Base-by-base conservation (phyloP, 2,888 invertebrate genomes). In the Geotrupes spiniger region DNA sequence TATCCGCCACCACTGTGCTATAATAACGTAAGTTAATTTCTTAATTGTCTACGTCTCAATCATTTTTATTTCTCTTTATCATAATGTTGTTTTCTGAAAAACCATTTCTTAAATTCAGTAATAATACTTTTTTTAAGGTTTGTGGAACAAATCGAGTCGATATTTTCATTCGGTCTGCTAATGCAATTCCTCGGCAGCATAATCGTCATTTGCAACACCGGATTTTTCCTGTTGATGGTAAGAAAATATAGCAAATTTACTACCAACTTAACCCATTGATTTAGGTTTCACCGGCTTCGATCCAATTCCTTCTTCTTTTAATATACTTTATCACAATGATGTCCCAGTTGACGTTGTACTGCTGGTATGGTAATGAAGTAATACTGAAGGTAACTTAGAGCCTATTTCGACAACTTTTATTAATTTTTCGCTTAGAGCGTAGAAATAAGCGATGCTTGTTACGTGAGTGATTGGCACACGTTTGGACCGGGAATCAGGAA, bases 311-410 rank as follows among this genome's bases (percentile, higher is more conserved):
- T 11, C 51, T 54, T 28, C 51, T 63, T 42, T 40, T 53, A 4
- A 45, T 56, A 10, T 65, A 58, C 47, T 55, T 63, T 33, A 11
- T 43, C 1, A 57, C 63, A 2, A 60, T 65, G 60, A 51, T 64
- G 52, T 51, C 51, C 26, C 62, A 67, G 49, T 49, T 81, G 56
- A 76, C 77, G 53, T 65, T 80, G 1, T 79, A 78, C 63, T 81
- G 81, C 63, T 80, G 76, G 69, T 78, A 74, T 57, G 81, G 81
- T 5, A 80, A 80, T 59, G 78, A 79, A 61, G 73, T 80, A 2
- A 74, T 76, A 1, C 65, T 75, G 2, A 75, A 79, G 74, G 81
- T 80, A 63, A n/a, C n/a, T n/a, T n/a, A n/a, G n/a, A n/a, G n/a
- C n/a, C n/a, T n/a, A n/a, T n/a, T n/a, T n/a, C n/a, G n/a, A n/a